Percentiles rank a stretch among this genome's conserved stretches.
These are phyloP conservation scores for Capitulum mitella DNA, from an alignment of 2,888 invertebrate species.

Conservation along the genomic window DNA sequence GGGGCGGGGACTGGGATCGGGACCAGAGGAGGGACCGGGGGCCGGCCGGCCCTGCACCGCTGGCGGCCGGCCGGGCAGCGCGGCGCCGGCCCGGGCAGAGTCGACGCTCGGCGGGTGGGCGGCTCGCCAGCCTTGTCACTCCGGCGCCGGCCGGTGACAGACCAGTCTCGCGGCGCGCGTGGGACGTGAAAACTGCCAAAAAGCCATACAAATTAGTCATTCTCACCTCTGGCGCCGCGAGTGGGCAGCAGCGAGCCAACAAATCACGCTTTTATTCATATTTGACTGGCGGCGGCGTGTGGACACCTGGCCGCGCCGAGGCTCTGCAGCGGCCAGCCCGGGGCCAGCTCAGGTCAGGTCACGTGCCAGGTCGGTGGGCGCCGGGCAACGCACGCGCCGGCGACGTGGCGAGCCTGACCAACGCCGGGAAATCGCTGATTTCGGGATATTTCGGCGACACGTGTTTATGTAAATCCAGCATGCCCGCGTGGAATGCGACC, in stretches of 20 bases:
- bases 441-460: background rate
- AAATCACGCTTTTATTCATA: constrained; percentile 13
- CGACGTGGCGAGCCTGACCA: background rate
- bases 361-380: background rate
- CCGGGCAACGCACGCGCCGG: background rate
- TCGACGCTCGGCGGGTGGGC: background rate
- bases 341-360: background rate
- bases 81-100: background rate
- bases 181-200: constrained; percentile 8
- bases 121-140: background rate
- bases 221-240: background rate
- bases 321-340: background rate
- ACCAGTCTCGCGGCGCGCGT: background rate
- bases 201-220: constrained; percentile 16
- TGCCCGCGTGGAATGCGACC: background rate
- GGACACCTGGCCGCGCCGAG: background rate
- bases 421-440: background rate
- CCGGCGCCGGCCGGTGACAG: background rate
- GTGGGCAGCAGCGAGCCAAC: constrained; percentile 9
- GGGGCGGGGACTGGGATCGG: too few species aligned
- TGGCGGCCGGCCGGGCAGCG: background rate
- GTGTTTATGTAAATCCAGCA: background rate
- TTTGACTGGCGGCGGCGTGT: background rate
- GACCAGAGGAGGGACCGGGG: too few species aligned
- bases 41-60: too few species aligned